Percentiles rank a stretch among this genome's conserved stretches.
Evolutionary conservation across 1,140 invertebrate species (phyloP).

Genomic region (Chironomus striatipennis): DNA sequence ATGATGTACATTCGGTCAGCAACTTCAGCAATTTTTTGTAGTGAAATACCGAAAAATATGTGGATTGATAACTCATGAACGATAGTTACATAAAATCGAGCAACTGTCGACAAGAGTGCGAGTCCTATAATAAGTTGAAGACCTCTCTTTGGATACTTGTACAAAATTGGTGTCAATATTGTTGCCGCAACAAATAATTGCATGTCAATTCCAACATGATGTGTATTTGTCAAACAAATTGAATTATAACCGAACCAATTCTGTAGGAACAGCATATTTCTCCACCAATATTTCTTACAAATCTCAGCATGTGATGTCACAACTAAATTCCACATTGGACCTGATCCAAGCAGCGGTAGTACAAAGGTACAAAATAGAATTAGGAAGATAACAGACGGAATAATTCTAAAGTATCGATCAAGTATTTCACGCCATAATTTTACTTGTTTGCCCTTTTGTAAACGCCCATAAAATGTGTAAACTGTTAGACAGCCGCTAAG

Average conservation of each 20-base stretch:
- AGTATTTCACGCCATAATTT: constrained; percentile 51
- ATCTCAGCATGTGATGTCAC: constrained; percentile 50
- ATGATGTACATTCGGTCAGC: constrained; percentile 53
- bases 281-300: constrained; percentile 52
- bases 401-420: constrained; percentile 46
- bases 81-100: constrained; percentile 57
- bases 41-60: constrained; percentile 51
- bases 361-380: constrained; percentile 58
- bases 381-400: constrained; percentile 48
- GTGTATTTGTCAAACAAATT: constrained; percentile 58
- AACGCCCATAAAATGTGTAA: constrained; percentile 52
- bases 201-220: constrained; percentile 70
- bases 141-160: constrained; percentile 53
- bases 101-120: constrained; percentile 50
- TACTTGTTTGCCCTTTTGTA: constrained; percentile 47
- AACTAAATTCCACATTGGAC: constrained; percentile 53
- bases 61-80: constrained; percentile 56
- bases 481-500: constrained; percentile 61
- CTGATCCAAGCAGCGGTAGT: constrained; percentile 48
- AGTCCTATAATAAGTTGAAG: constrained; percentile 42
- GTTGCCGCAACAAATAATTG: constrained; percentile 64
- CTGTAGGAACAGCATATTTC: constrained; percentile 52
- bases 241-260: constrained; percentile 54
- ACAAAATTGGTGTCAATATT: constrained; percentile 55
- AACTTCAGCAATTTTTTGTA: constrained; percentile 8